Evolutionary conservation across 2,797 vertebrate species (phyloP), one percentile per base, ranked within the genome.

Genomic region (Ficedula albicollis): DNA sequence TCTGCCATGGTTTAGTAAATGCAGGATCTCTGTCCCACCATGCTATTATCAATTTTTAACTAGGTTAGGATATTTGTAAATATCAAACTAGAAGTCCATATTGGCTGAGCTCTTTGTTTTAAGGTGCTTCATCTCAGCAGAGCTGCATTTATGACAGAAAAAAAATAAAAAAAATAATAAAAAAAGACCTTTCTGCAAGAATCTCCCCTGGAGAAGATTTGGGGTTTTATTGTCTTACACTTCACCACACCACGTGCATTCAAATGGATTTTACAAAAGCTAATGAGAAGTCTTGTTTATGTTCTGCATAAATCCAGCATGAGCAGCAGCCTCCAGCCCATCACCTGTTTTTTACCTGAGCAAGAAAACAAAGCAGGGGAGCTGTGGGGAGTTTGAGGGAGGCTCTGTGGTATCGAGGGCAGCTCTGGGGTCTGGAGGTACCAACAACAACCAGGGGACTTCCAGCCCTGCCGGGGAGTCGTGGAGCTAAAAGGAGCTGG

Each of bases 401-500:
- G 66, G 88, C 79, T 32, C 56, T 10, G 60, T 11, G 1, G 58
- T 32, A 32, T 1, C 8, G 2, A 52, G 55, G 67, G 30, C 67
- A 75, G 46, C 23, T 44, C 44, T 13, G 27, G 76, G 59, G 23
- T n/a, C 43, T 1, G 1, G 52, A 34, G 91, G 64, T 67, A 27
- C 36, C 72, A 14, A 39, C 6, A 39, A 69, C 25, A 90, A 44
- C 83, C 80, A 70, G 80, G 81, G 90, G 74, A 54, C 14, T 67
- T 58, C 49, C 83, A 84, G 49, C 38, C 52, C 60, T 87, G 62
- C 67, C 36, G 22, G 48, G 46, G 60, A 96, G 44, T 4, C 8
- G 12, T 59, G 78, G 54, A 92, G 94, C 81, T 93, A 94, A 89
- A 96, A 96, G 94, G 58, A 91, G 80, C 73, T 0, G 26, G 22